phyloP scores from a whole-genome alignment of 2,888 invertebrate genomes.

The Autographa pulchrina region DNA sequence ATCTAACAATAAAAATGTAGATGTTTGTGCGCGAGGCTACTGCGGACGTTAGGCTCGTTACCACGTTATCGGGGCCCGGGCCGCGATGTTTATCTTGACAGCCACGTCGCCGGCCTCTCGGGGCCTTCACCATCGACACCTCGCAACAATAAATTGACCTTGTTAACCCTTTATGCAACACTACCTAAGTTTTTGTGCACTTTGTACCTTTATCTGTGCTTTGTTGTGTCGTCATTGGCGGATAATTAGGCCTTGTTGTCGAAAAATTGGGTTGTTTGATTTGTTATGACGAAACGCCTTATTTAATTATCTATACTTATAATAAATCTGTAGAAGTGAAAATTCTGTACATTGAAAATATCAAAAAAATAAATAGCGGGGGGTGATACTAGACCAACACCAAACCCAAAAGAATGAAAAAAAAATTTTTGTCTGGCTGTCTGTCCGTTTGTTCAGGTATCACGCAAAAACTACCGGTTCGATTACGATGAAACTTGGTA shows the following conservation, averaged over 20 bases:
- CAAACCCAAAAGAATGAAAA: too few relatives aligned
- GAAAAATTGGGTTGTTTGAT: background rate
- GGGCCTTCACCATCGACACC: constrained; percentile 80
- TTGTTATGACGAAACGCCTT: too few relatives aligned
- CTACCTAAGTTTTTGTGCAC: constrained; percentile 60
- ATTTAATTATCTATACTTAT: too few relatives aligned
- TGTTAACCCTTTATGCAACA: constrained; percentile 73
- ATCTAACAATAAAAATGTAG: constrained; percentile 45
- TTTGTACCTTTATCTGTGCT: constrained; percentile 32
- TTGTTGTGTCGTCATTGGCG: constrained; percentile 10
- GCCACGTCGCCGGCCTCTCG: constrained; percentile 79
- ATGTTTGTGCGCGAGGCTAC: constrained; percentile 70
- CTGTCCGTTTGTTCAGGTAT: too few relatives aligned
- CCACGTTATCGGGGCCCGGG: constrained; percentile 77
- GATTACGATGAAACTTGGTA: too few relatives aligned
- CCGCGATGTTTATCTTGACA: constrained; percentile 83
- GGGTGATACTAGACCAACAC: too few relatives aligned
- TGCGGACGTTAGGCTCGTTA: constrained; percentile 81
- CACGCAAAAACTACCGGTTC: too few relatives aligned
- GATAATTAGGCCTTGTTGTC: background rate
- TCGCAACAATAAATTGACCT: constrained; percentile 79
- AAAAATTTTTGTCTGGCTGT: too few relatives aligned
- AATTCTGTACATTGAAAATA: too few relatives aligned
- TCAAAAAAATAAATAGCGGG: too few relatives aligned
- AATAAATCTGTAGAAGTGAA: too few relatives aligned